Conservation (phyloP, 2,113 vertebrate genomes). For the Tetrax tetrax region DNA sequence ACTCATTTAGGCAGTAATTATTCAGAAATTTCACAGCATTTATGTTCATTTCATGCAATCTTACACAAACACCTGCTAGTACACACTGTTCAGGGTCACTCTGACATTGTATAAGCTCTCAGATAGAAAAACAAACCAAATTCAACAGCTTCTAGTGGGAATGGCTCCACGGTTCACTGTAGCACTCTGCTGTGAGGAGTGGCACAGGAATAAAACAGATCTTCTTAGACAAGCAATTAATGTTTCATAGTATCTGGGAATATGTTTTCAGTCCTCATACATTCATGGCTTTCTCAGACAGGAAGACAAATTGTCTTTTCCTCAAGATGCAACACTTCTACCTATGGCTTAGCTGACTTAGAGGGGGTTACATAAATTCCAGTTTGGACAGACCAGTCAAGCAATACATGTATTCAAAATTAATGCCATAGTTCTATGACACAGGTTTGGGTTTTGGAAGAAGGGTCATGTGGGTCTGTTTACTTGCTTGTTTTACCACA, state of each 20-base stretch:
- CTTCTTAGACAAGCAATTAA: not conserved
- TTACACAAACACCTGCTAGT: slow-evolving; percentile 38
- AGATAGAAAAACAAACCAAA: slow-evolving; percentile 9
- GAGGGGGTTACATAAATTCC: not conserved
- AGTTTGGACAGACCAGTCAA: not conserved
- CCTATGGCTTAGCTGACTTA: not conserved
- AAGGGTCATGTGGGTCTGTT: rapidly evolving
- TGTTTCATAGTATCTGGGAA: not conserved
- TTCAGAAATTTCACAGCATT: slow-evolving; percentile 52
- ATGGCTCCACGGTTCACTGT: not conserved
- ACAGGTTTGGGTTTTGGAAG: not conserved
- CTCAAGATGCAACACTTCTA: not conserved
- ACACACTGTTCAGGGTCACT: slow-evolving; percentile 39
- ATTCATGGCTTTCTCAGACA: not conserved
- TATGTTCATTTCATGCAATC: slow-evolving; percentile 56
- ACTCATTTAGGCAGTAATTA: slow-evolving; percentile 52
- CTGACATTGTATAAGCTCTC: slow-evolving; percentile 31
- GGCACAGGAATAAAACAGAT: not conserved
- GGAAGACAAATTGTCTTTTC: not conserved
- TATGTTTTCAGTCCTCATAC: not conserved
- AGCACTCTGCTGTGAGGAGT: not conserved
- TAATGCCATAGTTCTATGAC: not conserved
- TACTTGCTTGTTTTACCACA: not conserved
- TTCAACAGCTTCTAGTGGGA: not conserved
- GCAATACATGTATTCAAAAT: not conserved